Base-by-base conservation (phyloP, 2,113 vertebrate genomes). In the Corythaixoides concolor region DNA sequence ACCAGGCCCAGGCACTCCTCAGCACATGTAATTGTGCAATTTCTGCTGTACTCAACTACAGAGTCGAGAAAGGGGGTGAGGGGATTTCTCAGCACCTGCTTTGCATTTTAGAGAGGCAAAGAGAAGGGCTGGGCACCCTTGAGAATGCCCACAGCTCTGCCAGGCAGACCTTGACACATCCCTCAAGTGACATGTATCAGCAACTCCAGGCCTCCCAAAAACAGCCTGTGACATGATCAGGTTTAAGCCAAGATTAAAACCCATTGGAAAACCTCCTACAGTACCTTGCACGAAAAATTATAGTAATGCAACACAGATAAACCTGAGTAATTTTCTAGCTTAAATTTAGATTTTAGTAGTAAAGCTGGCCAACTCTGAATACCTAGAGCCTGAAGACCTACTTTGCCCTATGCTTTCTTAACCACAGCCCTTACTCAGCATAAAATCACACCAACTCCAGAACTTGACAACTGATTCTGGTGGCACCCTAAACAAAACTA, bases 41-140 rank as follows among this genome's bases (percentile, higher is more conserved):
- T 67, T 69, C 63, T 92, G 67, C 50, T 85, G 30, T 33, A 64
- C 19, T 52, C 23, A 33, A 55, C 32, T 27, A 27, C 27, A 62
- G 49, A 76, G 16, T 5, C 0, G 0, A 88, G 33, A 73, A 49
- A 70, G 35, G 1, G 0, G 9, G 14, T 8, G 13, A 79, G 23
- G 43, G 33, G 32, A 64, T 37, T 77, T 86, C 67, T 70, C 67
- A 94, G 30, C 22, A 81, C 19, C 55, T 27, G 33, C 23, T 47
- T 21, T 27, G 18, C 39, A 16, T 80, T 83, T 49, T n/a, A 15
- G 58, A 70, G 41, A 50, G 13, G 9, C 47, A 47, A 58, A 79
- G 49, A 62, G 33, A 80, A 59, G 11, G 27, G 22, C 14, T 74
- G n/a, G 16, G 15, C 32, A 60, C 30, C 26, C 27, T 32, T 39